Evolutionary conservation across 2,888 invertebrate genomes (phyloP).

Genomic region (Nemoura dubitans): DNA sequence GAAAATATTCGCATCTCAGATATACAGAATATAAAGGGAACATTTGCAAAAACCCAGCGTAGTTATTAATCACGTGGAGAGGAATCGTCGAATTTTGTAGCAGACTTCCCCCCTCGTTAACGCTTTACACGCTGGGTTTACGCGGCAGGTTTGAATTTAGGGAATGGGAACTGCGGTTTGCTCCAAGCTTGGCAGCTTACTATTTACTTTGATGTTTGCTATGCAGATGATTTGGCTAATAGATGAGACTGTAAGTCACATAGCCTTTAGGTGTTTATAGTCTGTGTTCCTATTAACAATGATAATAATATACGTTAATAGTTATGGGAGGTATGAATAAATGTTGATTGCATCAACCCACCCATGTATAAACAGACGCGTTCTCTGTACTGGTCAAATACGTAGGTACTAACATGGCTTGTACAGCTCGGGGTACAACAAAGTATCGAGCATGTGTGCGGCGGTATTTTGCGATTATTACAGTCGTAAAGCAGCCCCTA

Average conservation of each 20-base stretch:
- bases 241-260: background rate
- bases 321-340: background rate
- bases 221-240: background rate
- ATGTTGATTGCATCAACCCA: background rate
- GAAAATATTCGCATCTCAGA: too few relatives aligned
- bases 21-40: too few relatives aligned
- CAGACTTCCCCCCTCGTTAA: background rate
- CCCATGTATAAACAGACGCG: constrained; percentile 21
- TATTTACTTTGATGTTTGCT: constrained; percentile 12
- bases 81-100: too few relatives aligned
- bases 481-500: constrained; percentile 7
- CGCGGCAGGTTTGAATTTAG: background rate
- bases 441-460: background rate
- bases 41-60: too few relatives aligned
- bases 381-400: constrained; percentile 26
- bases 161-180: background rate
- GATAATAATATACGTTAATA: constrained; percentile 7
- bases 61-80: too few relatives aligned
- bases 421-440: background rate
- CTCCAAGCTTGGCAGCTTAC: background rate
- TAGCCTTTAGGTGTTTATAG: background rate
- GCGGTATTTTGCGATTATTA: constrained; percentile 35
- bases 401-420: background rate
- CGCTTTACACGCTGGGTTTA: background rate
- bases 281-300: background rate